Percentiles rank a stretch among this genome's conserved stretches.
These are phyloP conservation scores for Popillia japonica DNA, from an alignment of 1,140 invertebrate genomes.

Conservation along the genomic window DNA sequence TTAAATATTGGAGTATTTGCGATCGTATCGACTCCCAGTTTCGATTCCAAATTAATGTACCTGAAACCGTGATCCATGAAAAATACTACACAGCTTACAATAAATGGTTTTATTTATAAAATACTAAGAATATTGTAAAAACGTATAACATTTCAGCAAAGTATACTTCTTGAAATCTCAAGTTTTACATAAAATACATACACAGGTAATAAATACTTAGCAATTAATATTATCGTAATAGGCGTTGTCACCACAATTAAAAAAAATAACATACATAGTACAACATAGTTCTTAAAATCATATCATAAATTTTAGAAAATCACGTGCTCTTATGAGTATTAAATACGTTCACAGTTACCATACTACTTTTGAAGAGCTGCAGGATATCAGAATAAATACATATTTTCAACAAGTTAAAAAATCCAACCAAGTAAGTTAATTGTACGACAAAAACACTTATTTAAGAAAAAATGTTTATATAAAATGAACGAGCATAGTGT, in stretches of 20 bases:
- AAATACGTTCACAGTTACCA: neutral
- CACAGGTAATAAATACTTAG: conserved; percentile 32
- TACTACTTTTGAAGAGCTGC: neutral
- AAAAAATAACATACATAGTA: conserved; percentile 8
- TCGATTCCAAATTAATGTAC: no score
- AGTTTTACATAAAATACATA: conserved; percentile 21
- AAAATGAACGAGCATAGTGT: no score
- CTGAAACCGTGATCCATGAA: no score
- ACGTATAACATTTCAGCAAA: conserved; percentile 8
- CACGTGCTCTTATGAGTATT: conserved; percentile 14
- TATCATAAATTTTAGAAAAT: neutral
- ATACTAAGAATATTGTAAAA: conserved; percentile 18
- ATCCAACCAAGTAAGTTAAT: neutral
- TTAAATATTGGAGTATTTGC: no score
- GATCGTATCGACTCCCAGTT: no score
- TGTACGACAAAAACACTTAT: no score
- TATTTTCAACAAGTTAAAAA: neutral
- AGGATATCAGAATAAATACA: neutral
- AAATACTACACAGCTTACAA: neutral
- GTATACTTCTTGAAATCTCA: conserved; percentile 7
- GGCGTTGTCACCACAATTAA: neutral
- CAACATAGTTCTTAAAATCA: conserved; percentile 6
- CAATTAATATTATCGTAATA: conserved; percentile 6
- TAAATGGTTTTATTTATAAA: conserved; percentile 28
- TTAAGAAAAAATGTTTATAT: no score